phyloP scores from a whole-genome alignment of 1,140 invertebrate species.

The Berghia stephanieae region DNA sequence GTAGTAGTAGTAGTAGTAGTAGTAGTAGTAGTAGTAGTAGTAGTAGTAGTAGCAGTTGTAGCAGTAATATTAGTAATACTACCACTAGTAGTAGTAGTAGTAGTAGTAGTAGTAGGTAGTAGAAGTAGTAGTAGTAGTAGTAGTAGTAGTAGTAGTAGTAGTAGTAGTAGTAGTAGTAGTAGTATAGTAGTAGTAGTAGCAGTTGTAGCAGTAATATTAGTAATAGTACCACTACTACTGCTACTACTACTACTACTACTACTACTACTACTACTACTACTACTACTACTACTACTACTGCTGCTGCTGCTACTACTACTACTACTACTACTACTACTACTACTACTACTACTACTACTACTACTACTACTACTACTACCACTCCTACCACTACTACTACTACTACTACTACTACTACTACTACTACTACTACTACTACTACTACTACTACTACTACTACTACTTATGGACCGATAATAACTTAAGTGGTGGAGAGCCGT shows the following conservation, averaged over 20 bases:
- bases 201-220: too few relatives aligned
- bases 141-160: slow-evolving; percentile 8
- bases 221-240: neutral
- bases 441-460: too few relatives aligned
- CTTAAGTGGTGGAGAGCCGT: too few relatives aligned
- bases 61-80: too few relatives aligned
- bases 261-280: neutral
- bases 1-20: neutral
- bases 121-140: too few relatives aligned
- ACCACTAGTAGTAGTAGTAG: too few relatives aligned
- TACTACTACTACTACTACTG: neutral
- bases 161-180: neutral
- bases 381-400: neutral
- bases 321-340: neutral
- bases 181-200: too few relatives aligned
- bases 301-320: neutral
- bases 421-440: too few relatives aligned
- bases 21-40: neutral
- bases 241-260: neutral
- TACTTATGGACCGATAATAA: too few relatives aligned
- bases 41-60: slow-evolving; percentile 7
- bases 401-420: neutral
- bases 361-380: too few relatives aligned
- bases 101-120: too few relatives aligned
- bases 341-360: neutral